Evolutionary conservation across 2,888 invertebrate genomes (phyloP), one percentile per base, ranked within the genome.

Genomic region (Oasisia sp.): DNA sequence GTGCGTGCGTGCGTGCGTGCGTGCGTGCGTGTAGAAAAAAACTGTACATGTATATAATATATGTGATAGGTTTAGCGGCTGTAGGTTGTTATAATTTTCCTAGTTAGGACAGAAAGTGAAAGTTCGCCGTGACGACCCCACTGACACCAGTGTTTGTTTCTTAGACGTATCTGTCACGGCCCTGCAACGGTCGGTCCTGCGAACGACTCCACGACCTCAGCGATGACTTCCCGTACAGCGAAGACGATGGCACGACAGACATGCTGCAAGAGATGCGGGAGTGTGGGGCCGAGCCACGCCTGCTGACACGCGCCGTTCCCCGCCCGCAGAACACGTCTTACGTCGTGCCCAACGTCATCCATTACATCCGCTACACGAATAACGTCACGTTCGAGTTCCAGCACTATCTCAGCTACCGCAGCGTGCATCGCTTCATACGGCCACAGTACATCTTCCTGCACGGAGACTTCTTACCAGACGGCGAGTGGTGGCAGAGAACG

Each of bases 371-470:
- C 12, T 91, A 50, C 91, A 56, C 50, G 14, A 32, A 32, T n/a
- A 44, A 50, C 44, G n/a, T 38, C 45, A 44, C 32, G 44, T 91
- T 91, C 45, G n/a, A 89, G 19, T 92, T 89, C 44, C 44, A 89
- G 9, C 50, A 91, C 9, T 56, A 91, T n/a, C 32, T 91, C n/a
- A 44, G 91, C 14, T 50, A 50, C 50, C 44, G 44, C 32, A 56
- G 91, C 27, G 56, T 32, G 44, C 32, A 32, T 12, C 38, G 3
- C 14, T 45, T 45, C 91, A 44, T 91, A 27, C 44, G 32, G 19
- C 91, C 91, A 14, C 44, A n/a, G 91, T 91, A 91, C 50, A n/a
- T 50, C n/a, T 91, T 91, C 56, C 91, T 91, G 38, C 91, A 91
- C 50, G 91, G 45, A 45, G 91, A 91, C 50, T 11, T 14, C 91